Percentiles rank a stretch among this genome's conserved stretches.
Evolutionary conservation across 2,113 vertebrate genomes (phyloP).

Genomic region (Nymphicus hollandicus): DNA sequence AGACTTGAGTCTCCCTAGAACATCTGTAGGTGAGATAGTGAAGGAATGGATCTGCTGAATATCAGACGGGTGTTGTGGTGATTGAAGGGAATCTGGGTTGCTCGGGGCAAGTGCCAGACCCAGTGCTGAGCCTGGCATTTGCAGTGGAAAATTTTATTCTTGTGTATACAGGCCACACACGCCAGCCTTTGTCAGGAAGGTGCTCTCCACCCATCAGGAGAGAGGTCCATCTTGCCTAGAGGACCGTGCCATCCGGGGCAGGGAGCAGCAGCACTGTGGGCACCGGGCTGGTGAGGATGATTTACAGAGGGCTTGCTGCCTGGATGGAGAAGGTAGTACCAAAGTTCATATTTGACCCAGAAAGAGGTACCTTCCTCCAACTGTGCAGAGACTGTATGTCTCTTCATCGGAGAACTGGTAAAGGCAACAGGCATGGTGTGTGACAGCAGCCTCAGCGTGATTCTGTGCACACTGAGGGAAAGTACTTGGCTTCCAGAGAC

Average conservation of each 20-base stretch:
- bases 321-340: not conserved
- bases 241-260: fast-evolving
- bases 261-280: not conserved
- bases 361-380: not conserved
- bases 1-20: not conserved
- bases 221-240: not conserved
- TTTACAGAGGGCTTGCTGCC: not conserved
- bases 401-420: not conserved
- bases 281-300: not conserved
- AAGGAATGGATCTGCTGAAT: not conserved
- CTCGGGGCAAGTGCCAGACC: not conserved
- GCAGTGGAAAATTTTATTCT: not conserved
- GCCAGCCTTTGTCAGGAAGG: not conserved
- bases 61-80: fast-evolving
- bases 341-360: not conserved
- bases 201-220: not conserved
- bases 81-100: not conserved
- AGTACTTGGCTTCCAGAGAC: not conserved
- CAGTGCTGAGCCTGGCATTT: not conserved
- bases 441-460: not conserved
- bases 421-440: not conserved
- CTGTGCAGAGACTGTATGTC: not conserved
- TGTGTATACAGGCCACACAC: fast-evolving
- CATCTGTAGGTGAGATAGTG: not conserved
- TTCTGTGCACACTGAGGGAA: not conserved